A percentile compares a stretch with the other conserved stretches of the same genome.
Conservation (phyloP, 2,888 invertebrate species). For the Catonia carolina region DNA sequence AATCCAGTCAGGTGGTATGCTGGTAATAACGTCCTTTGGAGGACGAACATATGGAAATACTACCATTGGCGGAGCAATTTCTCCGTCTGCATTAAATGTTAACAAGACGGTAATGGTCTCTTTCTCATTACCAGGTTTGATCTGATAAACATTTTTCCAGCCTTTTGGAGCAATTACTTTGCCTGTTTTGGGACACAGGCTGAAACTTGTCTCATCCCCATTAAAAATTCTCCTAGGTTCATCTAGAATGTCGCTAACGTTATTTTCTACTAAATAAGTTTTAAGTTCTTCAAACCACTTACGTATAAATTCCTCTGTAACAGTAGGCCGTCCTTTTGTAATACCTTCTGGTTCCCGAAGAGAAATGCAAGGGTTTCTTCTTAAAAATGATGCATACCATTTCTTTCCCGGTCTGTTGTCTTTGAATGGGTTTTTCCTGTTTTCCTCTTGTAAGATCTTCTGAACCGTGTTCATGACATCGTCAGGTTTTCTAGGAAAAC, state of each 20-base stretch:
- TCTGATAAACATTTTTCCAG: not conserved
- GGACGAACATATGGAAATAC: constrained; percentile 34
- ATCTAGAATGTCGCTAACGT: not conserved
- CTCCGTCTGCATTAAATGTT: constrained; percentile 23
- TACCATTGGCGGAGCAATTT: constrained; percentile 31
- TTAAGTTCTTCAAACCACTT: not conserved
- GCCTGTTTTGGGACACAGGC: not conserved
- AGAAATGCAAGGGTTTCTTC: not conserved
- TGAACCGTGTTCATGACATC: not conserved
- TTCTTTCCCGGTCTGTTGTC: not conserved
- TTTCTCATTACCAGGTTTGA: not conserved
- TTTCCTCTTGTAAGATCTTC: not conserved
- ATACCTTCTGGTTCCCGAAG: not conserved
- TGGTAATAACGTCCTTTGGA: constrained; percentile 30
- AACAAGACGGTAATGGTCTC: not conserved
- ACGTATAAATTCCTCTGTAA: not conserved
- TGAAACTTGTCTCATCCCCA: not conserved
- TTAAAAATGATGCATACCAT: not conserved
- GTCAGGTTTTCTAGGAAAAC: not conserved
- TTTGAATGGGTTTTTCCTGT: not conserved
- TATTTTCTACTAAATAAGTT: not conserved
- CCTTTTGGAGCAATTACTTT: constrained; percentile 1
- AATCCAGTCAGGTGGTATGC: constrained; percentile 31
- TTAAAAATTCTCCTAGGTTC: not conserved
- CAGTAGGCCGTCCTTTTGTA: not conserved